phyloP scores from a whole-genome alignment of 2,888 invertebrate genomes.

The Heterodera filipjevi region DNA sequence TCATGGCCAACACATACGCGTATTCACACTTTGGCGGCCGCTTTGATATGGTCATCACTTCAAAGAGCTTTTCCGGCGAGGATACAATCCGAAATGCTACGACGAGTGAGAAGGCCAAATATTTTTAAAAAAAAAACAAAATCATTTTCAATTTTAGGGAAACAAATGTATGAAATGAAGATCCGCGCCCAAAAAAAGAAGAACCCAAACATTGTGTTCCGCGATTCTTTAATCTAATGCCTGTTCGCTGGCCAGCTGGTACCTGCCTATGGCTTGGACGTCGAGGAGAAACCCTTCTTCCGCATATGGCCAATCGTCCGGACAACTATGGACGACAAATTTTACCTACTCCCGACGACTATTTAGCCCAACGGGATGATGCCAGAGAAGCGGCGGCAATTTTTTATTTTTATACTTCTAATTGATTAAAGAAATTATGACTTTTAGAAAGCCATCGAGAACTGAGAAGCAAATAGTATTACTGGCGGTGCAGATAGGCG shows the following conservation, averaged over 20 bases:
- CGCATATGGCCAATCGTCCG: conserved; percentile 5
- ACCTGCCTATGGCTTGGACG: background rate
- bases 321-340: conserved; percentile 15
- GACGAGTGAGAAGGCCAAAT: too few species aligned
- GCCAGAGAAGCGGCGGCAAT: conserved; percentile 6
- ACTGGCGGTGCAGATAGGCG: too few species aligned
- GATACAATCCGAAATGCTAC: background rate
- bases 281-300: conserved; percentile 26
- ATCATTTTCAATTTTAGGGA: background rate
- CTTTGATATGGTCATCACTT: conserved; percentile 26
- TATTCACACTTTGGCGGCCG: conserved; percentile 19
- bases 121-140: too few species aligned
- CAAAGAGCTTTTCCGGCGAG: conserved; percentile 7
- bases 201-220: background rate
- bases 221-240: background rate
- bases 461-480: too few species aligned
- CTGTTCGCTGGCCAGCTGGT: background rate
- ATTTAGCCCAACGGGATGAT: conserved; percentile 7
- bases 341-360: conserved; percentile 8
- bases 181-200: background rate
- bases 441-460: too few species aligned
- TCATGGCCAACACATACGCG: background rate
- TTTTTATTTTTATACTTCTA: too few species aligned
- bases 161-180: conserved; percentile 9
- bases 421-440: too few species aligned